Base-by-base conservation (phyloP, 2,797 vertebrate species). In the Florisuga fusca region DNA sequence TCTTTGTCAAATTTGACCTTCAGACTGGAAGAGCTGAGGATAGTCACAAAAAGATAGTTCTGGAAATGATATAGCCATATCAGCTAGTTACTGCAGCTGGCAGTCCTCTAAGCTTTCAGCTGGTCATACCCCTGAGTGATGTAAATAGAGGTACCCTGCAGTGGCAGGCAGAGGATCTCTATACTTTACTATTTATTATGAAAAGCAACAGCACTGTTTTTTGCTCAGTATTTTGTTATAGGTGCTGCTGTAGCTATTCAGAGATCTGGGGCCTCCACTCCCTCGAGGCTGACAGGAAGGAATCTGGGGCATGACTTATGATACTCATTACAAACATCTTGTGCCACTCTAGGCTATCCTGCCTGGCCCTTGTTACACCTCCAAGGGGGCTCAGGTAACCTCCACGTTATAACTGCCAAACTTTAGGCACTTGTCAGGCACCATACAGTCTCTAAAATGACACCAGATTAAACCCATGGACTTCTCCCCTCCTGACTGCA, bases 351-450 rank as follows among this genome's bases (percentile, higher is more conserved):
- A 8, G 21, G 31, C 38, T 68, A 4, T 15, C 34, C 5, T 23
- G 18, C 27, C 53, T 50, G 51, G 18, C 22, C 8, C 16, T 11
- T 31, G 7, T 3, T 79, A 18, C 19, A 59, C 15, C 27, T 57
- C 22, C 46, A 31, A 15, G 2, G 10, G 22, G 7, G 0, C 7
- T 17, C 14, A 31, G 15, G 4, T n/a, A 33, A 22, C 4, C 2
- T 19, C 10, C 4, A 48, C 12, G 5, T 57, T 2, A 1, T 34
- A 72, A 26, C 6, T 53, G n/a, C 14, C 9, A 26, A 41, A 13
- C 22, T 51, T 51, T 5, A 38, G 59, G 48, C 5, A 59, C 31
- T n/a, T 27, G 50, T 85, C 45, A 88, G 57, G 27, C 15, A 25
- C 36, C 7, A 18, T 5, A 15, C 0, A 0, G 11, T 54, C n/a